Percentiles rank a stretch among this genome's conserved stretches.
phyloP scores from a whole-genome alignment of 2,888 invertebrate species.

The Nysson spinosus region DNA sequence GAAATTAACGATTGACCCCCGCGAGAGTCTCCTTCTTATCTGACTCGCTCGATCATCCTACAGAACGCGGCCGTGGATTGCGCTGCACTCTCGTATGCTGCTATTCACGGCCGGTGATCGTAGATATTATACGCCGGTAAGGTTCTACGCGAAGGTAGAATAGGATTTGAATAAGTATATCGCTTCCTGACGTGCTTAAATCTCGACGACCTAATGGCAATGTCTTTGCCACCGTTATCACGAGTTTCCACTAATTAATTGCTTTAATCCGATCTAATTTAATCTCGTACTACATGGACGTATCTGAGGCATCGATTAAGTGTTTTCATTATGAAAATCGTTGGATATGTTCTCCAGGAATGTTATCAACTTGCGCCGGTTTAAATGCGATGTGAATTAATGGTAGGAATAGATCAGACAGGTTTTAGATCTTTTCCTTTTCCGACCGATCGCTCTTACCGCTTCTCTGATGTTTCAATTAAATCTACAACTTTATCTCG shows the following conservation, averaged over 20 bases:
- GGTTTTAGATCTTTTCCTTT: background rate
- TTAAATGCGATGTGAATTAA: no score
- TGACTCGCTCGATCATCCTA: constrained; percentile 54
- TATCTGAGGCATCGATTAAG: no score
- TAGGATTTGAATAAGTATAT: constrained; percentile 59
- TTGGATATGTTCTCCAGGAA: no score
- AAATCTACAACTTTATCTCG: background rate
- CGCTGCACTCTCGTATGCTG: constrained; percentile 12
- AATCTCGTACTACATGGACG: no score
- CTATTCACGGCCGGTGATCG: constrained; percentile 55
- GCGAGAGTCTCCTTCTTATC: constrained; percentile 54
- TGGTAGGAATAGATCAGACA: background rate
- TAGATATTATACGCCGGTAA: constrained; percentile 45
- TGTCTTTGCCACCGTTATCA: constrained; percentile 2
- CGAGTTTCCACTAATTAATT: constrained; percentile 28
- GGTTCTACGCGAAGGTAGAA: constrained; percentile 43
- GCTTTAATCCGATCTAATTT: no score
- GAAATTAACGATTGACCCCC: constrained; percentile 73
- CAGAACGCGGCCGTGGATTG: constrained; percentile 36
- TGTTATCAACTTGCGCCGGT: no score
- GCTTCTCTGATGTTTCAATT: background rate
- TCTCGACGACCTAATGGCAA: constrained; percentile 19
- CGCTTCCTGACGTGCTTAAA: constrained; percentile 43
- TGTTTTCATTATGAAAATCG: no score
- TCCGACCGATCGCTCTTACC: background rate